Evolutionary conservation across 2,888 invertebrate species (phyloP).

Genomic region (Tachina grossa): DNA sequence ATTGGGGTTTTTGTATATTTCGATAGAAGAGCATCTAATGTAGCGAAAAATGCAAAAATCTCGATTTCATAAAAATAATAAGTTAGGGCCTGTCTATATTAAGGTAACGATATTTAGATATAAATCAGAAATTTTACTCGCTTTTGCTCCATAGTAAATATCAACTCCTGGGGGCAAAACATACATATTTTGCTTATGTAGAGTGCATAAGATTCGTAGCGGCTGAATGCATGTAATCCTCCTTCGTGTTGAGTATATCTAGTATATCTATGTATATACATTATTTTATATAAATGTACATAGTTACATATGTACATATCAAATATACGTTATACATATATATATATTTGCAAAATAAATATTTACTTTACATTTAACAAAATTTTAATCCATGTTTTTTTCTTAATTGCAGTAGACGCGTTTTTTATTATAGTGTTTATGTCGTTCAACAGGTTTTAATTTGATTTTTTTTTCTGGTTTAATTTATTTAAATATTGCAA

Average conservation of each 20-base stretch:
- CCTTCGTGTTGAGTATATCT: background rate
- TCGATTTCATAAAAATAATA: too few relatives aligned
- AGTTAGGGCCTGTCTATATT: too few relatives aligned
- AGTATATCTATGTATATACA: background rate
- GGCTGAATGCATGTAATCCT: background rate
- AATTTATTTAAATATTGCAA: constrained; percentile 67
- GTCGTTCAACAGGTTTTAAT: constrained; percentile 68
- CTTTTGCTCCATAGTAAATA: too few relatives aligned
- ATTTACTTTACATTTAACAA: constrained; percentile 66
- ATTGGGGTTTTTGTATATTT: too few relatives aligned
- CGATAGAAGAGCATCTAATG: too few relatives aligned
- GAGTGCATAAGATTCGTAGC: background rate
- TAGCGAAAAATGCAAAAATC: too few relatives aligned
- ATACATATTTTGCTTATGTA: background rate
- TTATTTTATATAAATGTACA: constrained; percentile 6
- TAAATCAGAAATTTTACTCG: too few relatives aligned
- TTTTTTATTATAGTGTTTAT: constrained; percentile 45
- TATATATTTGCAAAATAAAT: constrained; percentile 49
- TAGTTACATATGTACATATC: background rate
- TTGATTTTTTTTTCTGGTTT: constrained; percentile 29
- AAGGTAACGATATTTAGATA: too few relatives aligned
- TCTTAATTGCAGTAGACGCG: constrained; percentile 42
- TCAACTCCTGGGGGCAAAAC: too few relatives aligned
- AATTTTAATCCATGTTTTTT: constrained; percentile 54
- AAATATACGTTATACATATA: background rate